Conservation (phyloP, 2,888 invertebrate genomes). For the Tetramorium bicarinatum region DNA sequence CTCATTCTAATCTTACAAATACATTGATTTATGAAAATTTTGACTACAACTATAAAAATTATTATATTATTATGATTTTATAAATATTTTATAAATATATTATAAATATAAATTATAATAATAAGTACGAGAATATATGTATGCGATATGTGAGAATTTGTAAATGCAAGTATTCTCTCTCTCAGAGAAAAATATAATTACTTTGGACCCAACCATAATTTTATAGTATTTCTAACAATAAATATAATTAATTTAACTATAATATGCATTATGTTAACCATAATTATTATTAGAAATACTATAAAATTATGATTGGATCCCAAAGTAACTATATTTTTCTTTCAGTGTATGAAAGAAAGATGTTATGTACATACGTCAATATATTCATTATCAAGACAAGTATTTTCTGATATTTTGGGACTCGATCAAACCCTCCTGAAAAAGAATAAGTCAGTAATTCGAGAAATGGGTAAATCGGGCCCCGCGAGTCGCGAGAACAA, state of each 20-base stretch:
- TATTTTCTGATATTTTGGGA: background rate
- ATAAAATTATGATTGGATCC: too few species aligned
- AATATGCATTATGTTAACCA: too few species aligned
- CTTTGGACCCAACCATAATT: too few species aligned
- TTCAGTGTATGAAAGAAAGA: background rate
- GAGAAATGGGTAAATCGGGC: slow-evolving; percentile 45
- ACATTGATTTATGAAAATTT: background rate
- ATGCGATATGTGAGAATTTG: background rate
- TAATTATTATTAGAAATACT: too few species aligned
- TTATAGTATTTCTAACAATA: too few species aligned
- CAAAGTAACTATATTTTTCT: too few species aligned
- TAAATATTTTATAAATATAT: too few species aligned
- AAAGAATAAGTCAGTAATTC: slow-evolving; percentile 12
- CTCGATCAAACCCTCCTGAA: background rate
- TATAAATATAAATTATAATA: too few species aligned
- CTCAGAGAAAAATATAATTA: too few species aligned
- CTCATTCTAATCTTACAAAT: background rate
- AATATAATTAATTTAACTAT: too few species aligned
- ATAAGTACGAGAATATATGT: background rate
- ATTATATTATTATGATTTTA: background rate
- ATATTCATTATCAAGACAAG: background rate
- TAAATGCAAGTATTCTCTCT: background rate
- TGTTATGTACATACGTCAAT: background rate
- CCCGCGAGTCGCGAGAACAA: slow-evolving; percentile 67
- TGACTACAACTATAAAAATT: background rate